Conservation (phyloP, 2,113 vertebrate species). For the Bettongia penicillata region DNA sequence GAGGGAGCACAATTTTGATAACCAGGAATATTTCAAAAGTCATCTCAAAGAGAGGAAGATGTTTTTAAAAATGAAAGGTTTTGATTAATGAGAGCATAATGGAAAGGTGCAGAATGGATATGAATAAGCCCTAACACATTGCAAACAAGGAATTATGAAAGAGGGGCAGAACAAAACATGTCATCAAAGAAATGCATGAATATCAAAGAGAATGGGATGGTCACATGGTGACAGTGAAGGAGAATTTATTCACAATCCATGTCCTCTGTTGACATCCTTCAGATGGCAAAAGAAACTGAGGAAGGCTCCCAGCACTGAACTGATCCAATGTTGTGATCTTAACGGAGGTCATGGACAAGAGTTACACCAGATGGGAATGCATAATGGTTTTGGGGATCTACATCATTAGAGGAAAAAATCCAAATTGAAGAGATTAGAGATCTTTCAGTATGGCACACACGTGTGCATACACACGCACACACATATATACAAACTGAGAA, state of each 20-base stretch:
- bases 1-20: not conserved
- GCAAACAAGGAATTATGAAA: not conserved
- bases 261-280: not conserved
- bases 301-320: not conserved
- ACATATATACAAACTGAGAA: not conserved
- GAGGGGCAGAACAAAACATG: not conserved
- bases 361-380: not conserved
- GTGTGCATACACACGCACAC: no score
- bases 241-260: not conserved
- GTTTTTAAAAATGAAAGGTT: not conserved
- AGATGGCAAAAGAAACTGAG: not conserved
- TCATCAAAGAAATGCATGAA: not conserved
- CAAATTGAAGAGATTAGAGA: not conserved
- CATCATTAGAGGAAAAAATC: not conserved
- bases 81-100: not conserved
- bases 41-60: not conserved
- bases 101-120: not conserved
- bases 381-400: not conserved
- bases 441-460: not conserved
- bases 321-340: not conserved
- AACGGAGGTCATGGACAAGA: not conserved
- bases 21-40: not conserved
- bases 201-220: not conserved
- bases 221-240: not conserved
- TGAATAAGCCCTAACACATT: not conserved